These are phyloP conservation scores for Dryobates pubescens DNA, from an alignment of 2,797 vertebrate genomes.

Conservation along the genomic window DNA sequence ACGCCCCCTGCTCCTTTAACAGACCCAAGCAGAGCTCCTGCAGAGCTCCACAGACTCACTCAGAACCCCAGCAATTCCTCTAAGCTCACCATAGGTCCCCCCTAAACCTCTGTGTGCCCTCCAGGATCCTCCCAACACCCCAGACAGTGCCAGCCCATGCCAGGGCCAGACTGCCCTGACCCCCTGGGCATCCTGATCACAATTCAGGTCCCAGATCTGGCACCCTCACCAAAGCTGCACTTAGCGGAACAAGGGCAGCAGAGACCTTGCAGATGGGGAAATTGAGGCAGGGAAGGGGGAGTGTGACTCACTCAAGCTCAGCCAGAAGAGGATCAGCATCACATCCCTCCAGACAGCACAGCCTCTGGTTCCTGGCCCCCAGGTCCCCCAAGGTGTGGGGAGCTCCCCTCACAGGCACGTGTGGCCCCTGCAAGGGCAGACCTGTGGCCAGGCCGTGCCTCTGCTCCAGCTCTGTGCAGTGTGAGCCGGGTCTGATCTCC, in stretches of 20 bases:
- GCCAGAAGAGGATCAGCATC: not conserved
- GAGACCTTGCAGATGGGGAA: not conserved
- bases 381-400: not conserved
- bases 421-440: accelerated
- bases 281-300: not conserved
- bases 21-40: not conserved
- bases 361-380: not conserved
- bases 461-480: not conserved
- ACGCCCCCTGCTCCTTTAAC: not conserved
- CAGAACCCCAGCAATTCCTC: not conserved
- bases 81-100: not conserved
- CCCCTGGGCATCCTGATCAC: not conserved
- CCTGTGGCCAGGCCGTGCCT: not conserved
- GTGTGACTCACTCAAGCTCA: not conserved
- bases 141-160: not conserved
- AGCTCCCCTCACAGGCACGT: accelerated
- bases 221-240: accelerated
- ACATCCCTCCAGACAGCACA: not conserved
- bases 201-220: not conserved
- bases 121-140: not conserved
- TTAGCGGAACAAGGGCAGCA: not conserved
- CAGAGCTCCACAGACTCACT: not conserved
- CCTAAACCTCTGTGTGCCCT: not conserved
- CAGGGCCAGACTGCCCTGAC: too few relatives aligned
- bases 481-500: not conserved